A percentile compares a stretch with the other conserved stretches of the same genome.
These are phyloP conservation scores for Pachycephus smyrnensis DNA, from an alignment of 2,888 invertebrate genomes.

Conservation along the genomic window DNA sequence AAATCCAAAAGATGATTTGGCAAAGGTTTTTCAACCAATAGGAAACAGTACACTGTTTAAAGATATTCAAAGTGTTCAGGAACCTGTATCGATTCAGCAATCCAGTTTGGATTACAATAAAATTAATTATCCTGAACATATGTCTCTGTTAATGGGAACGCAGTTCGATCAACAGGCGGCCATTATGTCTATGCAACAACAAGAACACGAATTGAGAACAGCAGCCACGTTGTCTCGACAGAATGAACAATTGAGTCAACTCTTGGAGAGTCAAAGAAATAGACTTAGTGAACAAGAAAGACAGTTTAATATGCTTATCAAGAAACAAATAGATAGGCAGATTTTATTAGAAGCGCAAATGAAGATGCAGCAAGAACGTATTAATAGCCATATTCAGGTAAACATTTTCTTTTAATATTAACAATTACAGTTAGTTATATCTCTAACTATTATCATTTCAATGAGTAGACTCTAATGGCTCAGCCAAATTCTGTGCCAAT, in stretches of 20 bases:
- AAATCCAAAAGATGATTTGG: background rate
- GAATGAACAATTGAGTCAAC: slow-evolving; percentile 48
- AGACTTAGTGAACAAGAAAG: slow-evolving; percentile 52
- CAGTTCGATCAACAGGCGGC: slow-evolving; percentile 56
- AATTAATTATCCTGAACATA: slow-evolving; percentile 29
- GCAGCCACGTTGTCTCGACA: slow-evolving; percentile 52
- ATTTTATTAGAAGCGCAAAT: slow-evolving; percentile 54
- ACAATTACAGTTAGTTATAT: background rate
- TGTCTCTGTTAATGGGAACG: slow-evolving; percentile 42
- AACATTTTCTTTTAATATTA: background rate
- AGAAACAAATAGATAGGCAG: slow-evolving; percentile 56
- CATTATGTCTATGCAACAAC: slow-evolving; percentile 55
- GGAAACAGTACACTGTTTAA: background rate
- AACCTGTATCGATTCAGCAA: background rate
- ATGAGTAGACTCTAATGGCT: slow-evolving; percentile 48
- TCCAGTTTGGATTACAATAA: background rate
- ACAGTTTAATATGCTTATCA: slow-evolving; percentile 53
- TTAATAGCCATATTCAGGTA: slow-evolving; percentile 57
- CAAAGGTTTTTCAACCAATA: background rate
- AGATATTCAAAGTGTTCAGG: background rate
- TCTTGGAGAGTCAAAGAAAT: slow-evolving; percentile 47
- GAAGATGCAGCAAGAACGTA: slow-evolving; percentile 56
- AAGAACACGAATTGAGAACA: slow-evolving; percentile 54
- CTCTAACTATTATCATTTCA: background rate
- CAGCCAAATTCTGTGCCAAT: slow-evolving; percentile 45